Percentiles rank a stretch among this genome's conserved stretches.
These are phyloP conservation scores for Sinotaia quadrata DNA, from an alignment of 2,888 invertebrate genomes.

Conservation along the genomic window DNA sequence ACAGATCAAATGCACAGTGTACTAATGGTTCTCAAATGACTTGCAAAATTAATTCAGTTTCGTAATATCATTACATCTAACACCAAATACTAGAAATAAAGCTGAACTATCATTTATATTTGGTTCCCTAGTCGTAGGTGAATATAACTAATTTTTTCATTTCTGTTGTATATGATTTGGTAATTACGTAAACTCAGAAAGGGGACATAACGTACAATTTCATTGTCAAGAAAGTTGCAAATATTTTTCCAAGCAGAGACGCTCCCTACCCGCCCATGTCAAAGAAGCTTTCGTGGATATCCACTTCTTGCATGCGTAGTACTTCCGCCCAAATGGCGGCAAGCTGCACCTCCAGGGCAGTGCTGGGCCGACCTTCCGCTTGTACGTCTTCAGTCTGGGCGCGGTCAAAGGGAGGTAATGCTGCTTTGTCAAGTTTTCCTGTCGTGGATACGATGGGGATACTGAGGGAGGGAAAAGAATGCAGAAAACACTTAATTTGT, in stretches of 20 bases:
- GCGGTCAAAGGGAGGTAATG: slow-evolving; percentile 68
- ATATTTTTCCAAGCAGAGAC: neutral
- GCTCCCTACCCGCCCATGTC: slow-evolving; percentile 72
- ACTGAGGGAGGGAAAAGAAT: no score
- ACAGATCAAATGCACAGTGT: no score
- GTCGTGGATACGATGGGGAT: slow-evolving; percentile 71
- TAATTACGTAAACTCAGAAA: no score
- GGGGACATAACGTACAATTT: neutral
- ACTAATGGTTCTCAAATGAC: no score
- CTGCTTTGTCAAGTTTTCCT: slow-evolving; percentile 72
- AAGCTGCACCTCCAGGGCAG: slow-evolving; percentile 67
- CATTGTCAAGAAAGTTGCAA: neutral
- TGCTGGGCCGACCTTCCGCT: slow-evolving; percentile 68
- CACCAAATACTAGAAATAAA: no score
- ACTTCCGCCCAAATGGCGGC: slow-evolving; percentile 70
- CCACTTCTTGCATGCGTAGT: slow-evolving; percentile 66
- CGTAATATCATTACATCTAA: no score
- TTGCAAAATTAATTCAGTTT: no score
- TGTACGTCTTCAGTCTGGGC: slow-evolving; percentile 50
- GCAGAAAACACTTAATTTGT: no score
- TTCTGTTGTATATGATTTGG: neutral
- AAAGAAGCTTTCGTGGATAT: slow-evolving; percentile 73
- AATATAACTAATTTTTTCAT: neutral
- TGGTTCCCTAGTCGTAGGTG: neutral
- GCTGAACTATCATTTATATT: no score